Evolutionary conservation across 2,888 invertebrate species (phyloP), one percentile per base, ranked within the genome.

Genomic region (Teleogryllus oceanicus): DNA sequence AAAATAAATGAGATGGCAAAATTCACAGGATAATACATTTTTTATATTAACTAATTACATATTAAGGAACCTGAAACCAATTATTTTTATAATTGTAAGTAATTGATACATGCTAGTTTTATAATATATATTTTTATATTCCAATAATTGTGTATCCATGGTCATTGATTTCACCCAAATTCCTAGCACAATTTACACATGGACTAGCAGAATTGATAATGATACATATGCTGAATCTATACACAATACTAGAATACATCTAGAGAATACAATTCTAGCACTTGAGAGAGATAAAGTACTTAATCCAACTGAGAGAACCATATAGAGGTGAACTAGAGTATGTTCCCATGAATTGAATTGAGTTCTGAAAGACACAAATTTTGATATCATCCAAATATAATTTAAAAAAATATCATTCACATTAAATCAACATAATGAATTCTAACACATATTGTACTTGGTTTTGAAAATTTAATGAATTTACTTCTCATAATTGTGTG

Each of bases 141-240:
- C 16, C n/a, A n/a, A 62, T 62, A 62, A 62, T 62, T 62, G 13
- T 62, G 62, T 62, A 62, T 77, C 82, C 80, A 82, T 81, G 82
- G 82, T 80, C 78, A 85, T 85, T 86, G 86, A 85, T 84, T 87
- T 87, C 88, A 88, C 88, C 88, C 88, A 88, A 88, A 88, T 88
- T 88, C 88, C 88, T 86, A 82, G 81, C 78, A 49, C 37, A 50
- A 49, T 51, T 62, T 77, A 79, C 79, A 80, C 78, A 80, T 62
- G 62, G 62, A 62, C 62, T 62, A 62, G 5, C n/a, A n/a, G 16
- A 18, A 62, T 62, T 62, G 62, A 18, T 62, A 62, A 37, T 37
- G 37, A 37, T 62, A 18, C 62, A 62, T 62, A 62, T 62, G 62
- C 62, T 62, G 16, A 62, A 62, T 62, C 62, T 62, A 62, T 62